phyloP scores from a whole-genome alignment of 2,797 vertebrate species.

The Steatocranus sp. region DNA sequence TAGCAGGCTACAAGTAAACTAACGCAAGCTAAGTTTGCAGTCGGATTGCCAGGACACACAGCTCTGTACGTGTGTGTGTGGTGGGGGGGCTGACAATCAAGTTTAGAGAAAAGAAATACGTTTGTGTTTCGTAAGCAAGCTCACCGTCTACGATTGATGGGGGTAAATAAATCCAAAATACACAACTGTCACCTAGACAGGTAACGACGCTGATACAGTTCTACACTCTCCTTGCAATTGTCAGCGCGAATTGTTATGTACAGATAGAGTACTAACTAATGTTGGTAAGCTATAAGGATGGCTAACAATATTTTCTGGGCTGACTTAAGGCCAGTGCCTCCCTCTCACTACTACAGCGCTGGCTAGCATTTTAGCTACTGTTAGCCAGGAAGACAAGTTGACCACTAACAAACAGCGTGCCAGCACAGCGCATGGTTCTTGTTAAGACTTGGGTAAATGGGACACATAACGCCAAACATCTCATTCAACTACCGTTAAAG shows the following conservation, averaged over 20 bases:
- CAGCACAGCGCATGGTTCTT: background rate
- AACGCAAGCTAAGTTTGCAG: slow-evolving; percentile 28
- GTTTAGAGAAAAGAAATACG: slow-evolving; percentile 7
- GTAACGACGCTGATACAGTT: background rate
- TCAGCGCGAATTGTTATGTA: slow-evolving; percentile 7
- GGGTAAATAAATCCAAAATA: background rate
- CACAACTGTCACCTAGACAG: slow-evolving; percentile 10
- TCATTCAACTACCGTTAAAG: background rate
- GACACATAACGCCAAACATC: background rate
- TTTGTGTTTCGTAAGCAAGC: background rate
- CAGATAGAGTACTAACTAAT: slow-evolving; percentile 9
- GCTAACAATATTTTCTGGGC: slow-evolving; percentile 40
- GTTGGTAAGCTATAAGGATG: slow-evolving; percentile 13
- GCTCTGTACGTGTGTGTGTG: background rate
- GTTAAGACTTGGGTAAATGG: background rate
- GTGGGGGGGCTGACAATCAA: slow-evolving; percentile 16
- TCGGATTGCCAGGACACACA: slow-evolving; percentile 24
- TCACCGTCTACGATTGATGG: background rate
- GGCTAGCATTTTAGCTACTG: slow-evolving; percentile 19
- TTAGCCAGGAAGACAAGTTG: slow-evolving; percentile 12
- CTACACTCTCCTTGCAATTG: slow-evolving; percentile 7
- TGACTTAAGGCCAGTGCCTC: slow-evolving; percentile 50
- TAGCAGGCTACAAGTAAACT: slow-evolving; percentile 33
- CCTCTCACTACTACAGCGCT: slow-evolving; percentile 14
- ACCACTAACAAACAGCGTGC: background rate